Base-by-base conservation (phyloP, 2,888 invertebrate genomes). In the Sipha maydis region DNA sequence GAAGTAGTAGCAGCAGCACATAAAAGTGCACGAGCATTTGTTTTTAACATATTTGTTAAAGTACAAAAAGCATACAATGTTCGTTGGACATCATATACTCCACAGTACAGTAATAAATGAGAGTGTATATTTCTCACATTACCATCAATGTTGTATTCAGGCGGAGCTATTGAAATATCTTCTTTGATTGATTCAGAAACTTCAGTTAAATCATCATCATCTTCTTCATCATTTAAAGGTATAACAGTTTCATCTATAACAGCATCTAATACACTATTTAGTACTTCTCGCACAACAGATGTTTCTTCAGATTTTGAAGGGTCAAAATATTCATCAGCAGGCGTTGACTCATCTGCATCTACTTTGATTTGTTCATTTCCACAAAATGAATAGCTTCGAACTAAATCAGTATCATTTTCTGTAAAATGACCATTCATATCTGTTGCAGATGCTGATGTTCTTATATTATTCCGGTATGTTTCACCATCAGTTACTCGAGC, bases 41-140 rank as follows among this genome's bases (percentile, higher is more conserved):
- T 94, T 76, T 93, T 91, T 14, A 97, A 93, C 90, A 96, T 95
- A 90, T 95, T 95, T 89, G 95, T 94, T n/a, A 97, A 92, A 0
- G 95, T 95, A 89, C 94, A 94, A 90, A 97, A 92, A 14, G 96
- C 95, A 91, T 96, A 96, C 0, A 96, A 92, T 4, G 95, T 94
- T 90, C 95, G 94, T 89, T 94, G 93, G 0, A 95, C 95, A 91
- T 97, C 97, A 91, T 96, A 96, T 31, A 95, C 94, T 90, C 95
- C 95, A 90, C 95, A 94, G 91, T 97, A 97, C 4, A 97, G 93
- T 75, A 97, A 93, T 92, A 97, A 94, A 91, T 97, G 97, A 38
- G 96, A 95, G 91, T 97, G 97, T 89, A 96, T 86, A 78, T 89
- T 82, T 89, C 90, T 73, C 25, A 89, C 85, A 21, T 75, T 82